phyloP scores from a whole-genome alignment of 2,888 invertebrate species.

The Agapostemon virescens region DNA sequence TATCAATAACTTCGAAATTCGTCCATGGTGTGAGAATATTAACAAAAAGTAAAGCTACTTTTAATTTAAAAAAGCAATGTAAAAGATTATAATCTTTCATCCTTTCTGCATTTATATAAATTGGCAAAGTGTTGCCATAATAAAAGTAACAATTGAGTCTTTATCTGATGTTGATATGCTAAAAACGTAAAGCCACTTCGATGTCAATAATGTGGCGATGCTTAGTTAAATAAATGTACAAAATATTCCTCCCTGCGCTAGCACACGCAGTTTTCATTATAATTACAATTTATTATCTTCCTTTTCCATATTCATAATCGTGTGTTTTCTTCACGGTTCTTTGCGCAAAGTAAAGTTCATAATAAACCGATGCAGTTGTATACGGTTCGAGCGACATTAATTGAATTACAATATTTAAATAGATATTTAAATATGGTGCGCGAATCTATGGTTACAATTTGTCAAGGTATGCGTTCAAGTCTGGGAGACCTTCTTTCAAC shows the following conservation, averaged over 20 bases:
- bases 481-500: conserved; percentile 98
- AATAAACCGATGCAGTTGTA: conserved; percentile 70
- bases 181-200: conserved; percentile 68
- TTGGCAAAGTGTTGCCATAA: conserved; percentile 32
- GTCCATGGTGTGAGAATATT: conserved; percentile 58
- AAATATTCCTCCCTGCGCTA: conserved; percentile 72
- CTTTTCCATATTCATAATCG: conserved; percentile 68
- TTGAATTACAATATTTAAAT: conserved; percentile 80
- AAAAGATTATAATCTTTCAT: conserved; percentile 47
- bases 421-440: conserved; percentile 78
- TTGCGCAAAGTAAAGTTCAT: conserved; percentile 72
- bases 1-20: conserved; percentile 59
- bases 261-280: conserved; percentile 70
- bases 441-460: conserved; percentile 91
- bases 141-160: conserved; percentile 58
- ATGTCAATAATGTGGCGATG: conserved; percentile 52
- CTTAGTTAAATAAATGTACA: conserved; percentile 77
- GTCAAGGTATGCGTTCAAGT: conserved; percentile 97
- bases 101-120: conserved; percentile 28
- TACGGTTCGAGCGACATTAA: conserved; percentile 72
- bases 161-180: conserved; percentile 56
- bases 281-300: conserved; percentile 70
- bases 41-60: conserved; percentile 61
- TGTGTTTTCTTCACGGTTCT: conserved; percentile 66
- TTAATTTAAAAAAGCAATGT: conserved; percentile 65